Percentiles rank a stretch among this genome's conserved stretches.
Evolutionary conservation across 2,113 vertebrate species (phyloP).

Genomic region (Sorex fumeus): DNA sequence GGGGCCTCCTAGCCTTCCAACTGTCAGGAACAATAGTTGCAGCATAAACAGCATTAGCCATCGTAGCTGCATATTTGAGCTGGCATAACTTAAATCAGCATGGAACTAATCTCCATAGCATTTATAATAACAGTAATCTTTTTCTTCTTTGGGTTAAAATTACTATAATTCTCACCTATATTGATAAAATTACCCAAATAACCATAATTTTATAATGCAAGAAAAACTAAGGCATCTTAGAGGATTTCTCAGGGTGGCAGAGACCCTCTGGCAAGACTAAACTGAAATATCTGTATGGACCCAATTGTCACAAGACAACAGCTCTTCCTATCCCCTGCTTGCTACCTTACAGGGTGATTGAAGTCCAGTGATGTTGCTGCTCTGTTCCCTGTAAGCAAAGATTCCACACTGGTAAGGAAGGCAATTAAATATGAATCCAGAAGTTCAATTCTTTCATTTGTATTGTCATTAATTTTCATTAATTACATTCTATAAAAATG

Average conservation of each 20-base stretch:
- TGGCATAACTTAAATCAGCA: slow-evolving; percentile 27
- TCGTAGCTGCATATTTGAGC: not conserved
- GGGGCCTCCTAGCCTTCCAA: slow-evolving; percentile 19
- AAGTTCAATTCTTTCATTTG: slow-evolving; percentile 40
- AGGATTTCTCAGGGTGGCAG: not conserved
- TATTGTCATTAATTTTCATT: slow-evolving; percentile 15
- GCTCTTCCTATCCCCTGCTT: not conserved
- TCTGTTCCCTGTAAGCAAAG: not conserved
- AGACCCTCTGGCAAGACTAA: not conserved
- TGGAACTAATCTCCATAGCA: slow-evolving; percentile 57
- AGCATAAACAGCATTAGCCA: not conserved
- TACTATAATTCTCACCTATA: slow-evolving; percentile 65
- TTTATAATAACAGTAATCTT: slow-evolving; percentile 68
- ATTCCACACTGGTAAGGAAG: not conserved
- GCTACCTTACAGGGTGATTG: not conserved
- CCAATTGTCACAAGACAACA: not conserved
- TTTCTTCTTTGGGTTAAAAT: slow-evolving; percentile 64
- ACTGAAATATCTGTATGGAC: not conserved
- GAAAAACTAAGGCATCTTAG: not conserved
- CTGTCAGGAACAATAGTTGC: not conserved
- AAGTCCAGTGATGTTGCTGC: no score
- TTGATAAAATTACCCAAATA: slow-evolving; percentile 63
- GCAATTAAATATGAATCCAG: not conserved
- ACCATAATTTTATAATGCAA: slow-evolving; percentile 59
- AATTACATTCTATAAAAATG: slow-evolving; percentile 31